Evolutionary conservation across 2,888 invertebrate genomes (phyloP).

Genomic region (Meliscaeva auricollis): DNA sequence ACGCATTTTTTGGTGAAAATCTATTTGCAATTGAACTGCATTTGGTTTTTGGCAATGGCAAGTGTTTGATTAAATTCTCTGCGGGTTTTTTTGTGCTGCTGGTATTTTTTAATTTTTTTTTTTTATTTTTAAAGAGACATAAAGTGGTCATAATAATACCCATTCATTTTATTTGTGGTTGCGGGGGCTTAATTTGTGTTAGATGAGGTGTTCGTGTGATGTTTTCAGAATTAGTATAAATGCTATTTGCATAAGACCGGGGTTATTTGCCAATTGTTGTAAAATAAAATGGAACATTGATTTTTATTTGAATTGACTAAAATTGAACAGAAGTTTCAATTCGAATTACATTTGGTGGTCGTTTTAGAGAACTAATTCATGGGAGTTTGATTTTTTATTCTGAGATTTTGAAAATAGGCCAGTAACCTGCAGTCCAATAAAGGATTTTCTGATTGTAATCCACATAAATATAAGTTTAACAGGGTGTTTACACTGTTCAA

Average conservation of each 20-base stretch:
- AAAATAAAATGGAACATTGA: constrained; percentile 17
- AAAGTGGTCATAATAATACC: background rate
- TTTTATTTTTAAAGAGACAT: background rate
- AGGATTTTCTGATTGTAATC: no score
- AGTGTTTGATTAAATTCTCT: constrained; percentile 70
- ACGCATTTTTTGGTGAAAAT: constrained; percentile 62
- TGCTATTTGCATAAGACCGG: constrained; percentile 6
- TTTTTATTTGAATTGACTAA: constrained; percentile 23
- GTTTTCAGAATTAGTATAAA: constrained; percentile 41
- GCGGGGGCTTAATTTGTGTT: constrained; percentile 50
- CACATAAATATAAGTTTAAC: no score
- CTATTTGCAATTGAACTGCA: constrained; percentile 60
- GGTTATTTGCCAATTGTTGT: background rate
- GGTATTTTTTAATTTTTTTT: constrained; percentile 13
- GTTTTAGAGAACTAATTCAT: no score
- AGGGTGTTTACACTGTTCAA: no score
- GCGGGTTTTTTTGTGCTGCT: constrained; percentile 36
- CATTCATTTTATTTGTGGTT: constrained; percentile 43
- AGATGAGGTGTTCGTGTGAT: constrained; percentile 56
- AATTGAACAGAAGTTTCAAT: background rate
- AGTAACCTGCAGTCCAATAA: no score
- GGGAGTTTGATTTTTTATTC: background rate
- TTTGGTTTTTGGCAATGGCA: constrained; percentile 42
- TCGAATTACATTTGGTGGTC: background rate
- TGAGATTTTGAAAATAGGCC: no score